Base-by-base conservation (phyloP, 1,140 invertebrate genomes). In the Dufourea novaeangliae region DNA sequence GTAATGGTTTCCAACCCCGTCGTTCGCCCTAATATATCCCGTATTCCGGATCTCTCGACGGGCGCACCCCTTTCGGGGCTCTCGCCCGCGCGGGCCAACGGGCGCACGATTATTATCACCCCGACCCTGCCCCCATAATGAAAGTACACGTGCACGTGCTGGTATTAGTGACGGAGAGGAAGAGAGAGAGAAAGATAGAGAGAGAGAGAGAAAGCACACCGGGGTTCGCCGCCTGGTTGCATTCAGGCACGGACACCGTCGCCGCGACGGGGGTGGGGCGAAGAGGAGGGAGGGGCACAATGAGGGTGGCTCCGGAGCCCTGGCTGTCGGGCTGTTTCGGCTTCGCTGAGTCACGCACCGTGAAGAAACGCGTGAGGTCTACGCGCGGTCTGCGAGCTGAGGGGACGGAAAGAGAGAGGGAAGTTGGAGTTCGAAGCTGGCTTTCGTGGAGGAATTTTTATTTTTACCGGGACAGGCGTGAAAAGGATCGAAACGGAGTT, bases 141-240 rank as follows among this genome's bases (percentile, higher is more conserved):
- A 83, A 83, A 83, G 82, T 83, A 83, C 76, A 79, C 57, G 80
- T n/a, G n/a, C 52, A 59, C 57, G 74, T 73, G 79, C 52, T 54
- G 46, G 75, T 79, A 71, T 79, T 70, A 66, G 75, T 83, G 76
- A 56, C 61, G 82, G n/a, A n/a, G n/a, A n/a, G n/a, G n/a, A n/a
- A n/a, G n/a, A n/a, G n/a, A n/a, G n/a, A n/a, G n/a, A n/a, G n/a
- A n/a, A n/a, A n/a, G n/a, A n/a, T n/a, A n/a, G n/a, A n/a, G n/a
- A n/a, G n/a, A n/a, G n/a, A n/a, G n/a, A n/a, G n/a, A n/a, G n/a
- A n/a, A n/a, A 83, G 80, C 83, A 61, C 69, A 29, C 68, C 69
- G 59, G 80, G 82, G 80, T 83, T 83, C 82, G 80, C 82, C 82
- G 82, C 80, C 80, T 83, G 82, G 80, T 69, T 83, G 82, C 82